A percentile compares a stretch with the other conserved stretches of the same genome.
These are phyloP conservation scores for Papilio protenor DNA, from an alignment of 2,888 invertebrate species.

Conservation along the genomic window DNA sequence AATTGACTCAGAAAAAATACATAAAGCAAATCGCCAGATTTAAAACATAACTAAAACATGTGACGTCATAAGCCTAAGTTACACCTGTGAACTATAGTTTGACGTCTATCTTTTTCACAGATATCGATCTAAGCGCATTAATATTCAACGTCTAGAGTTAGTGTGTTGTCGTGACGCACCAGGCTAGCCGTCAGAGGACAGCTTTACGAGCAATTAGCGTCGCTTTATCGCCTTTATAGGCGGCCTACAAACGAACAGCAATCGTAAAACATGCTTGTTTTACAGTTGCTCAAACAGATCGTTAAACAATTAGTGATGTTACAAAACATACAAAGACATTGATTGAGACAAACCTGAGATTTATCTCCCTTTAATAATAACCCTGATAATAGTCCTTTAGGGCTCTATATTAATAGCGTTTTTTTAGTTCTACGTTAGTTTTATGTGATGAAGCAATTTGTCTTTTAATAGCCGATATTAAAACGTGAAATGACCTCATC, in stretches of 20 bases:
- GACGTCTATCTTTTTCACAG: not conserved
- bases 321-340: not conserved
- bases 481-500: not conserved
- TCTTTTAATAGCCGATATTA: not conserved
- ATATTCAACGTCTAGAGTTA: conserved; percentile 26
- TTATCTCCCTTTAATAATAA: too few species aligned
- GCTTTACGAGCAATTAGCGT: conserved; percentile 54
- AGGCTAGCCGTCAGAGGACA: conserved; percentile 15
- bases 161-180: conserved; percentile 13
- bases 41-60: not conserved
- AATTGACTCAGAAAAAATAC: not conserved
- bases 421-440: too few species aligned
- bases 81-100: not conserved
- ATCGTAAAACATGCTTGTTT: conserved; percentile 25
- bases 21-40: not conserved
- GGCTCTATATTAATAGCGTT: not conserved
- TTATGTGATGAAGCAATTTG: too few species aligned
- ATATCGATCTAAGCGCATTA: conserved; percentile 21
- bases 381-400: too few species aligned
- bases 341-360: not conserved
- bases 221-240: conserved; percentile 50
- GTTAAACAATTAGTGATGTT: conserved; percentile 25
- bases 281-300: conserved; percentile 32
- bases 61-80: not conserved
- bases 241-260: conserved; percentile 14